Base-by-base conservation (phyloP, 2,888 invertebrate species). In the Noctua janthe region DNA sequence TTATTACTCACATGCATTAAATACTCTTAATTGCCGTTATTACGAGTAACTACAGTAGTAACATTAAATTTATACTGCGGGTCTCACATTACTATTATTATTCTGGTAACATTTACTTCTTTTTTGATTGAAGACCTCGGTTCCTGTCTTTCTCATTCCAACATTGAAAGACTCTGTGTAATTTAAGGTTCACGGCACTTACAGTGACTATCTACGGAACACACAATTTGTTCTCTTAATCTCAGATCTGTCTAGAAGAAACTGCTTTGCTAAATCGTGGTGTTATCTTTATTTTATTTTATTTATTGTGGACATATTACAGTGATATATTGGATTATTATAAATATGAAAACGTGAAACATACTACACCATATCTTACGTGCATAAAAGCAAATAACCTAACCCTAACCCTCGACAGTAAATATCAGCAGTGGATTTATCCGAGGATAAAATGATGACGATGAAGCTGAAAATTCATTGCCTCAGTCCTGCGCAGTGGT, bases 1-100 rank as follows among this genome's bases (percentile, higher is more conserved):
- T 84, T 77, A 84, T 85, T 72, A 54, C 67, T 72, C 51, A 77
- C 67, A 43, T 78, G 10, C 13, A 69, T 51, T 59, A 54, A 64
- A 77, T 74, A 72, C 23, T 66, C 15, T 51, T 81, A 74, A 81
- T 81, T 35, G 56, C 67, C 20, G n/a, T 39, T 17, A 74, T 69
- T 47, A 69, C 13, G 64, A 69, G 69, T 74, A 72, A 76, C 73
- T 51, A 47, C 51, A 29, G 85, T 74, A 84, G 74, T 84, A 29
- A 81, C 66, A 77, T 59, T 29, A 72, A 29, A 66, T 76, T 15
- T 20, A 51, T 59, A 59, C 11, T 15, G 35, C 71, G 39, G 35
- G 17, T 20, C 23, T 59, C 54, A 56, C n/a, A 72, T 73, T 72
- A 35, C 39, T 62, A 29, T 69, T 78, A 11, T 56, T 47, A 54